Base-by-base conservation (phyloP, 2,113 vertebrate genomes). In the Emydura subglobosa region DNA sequence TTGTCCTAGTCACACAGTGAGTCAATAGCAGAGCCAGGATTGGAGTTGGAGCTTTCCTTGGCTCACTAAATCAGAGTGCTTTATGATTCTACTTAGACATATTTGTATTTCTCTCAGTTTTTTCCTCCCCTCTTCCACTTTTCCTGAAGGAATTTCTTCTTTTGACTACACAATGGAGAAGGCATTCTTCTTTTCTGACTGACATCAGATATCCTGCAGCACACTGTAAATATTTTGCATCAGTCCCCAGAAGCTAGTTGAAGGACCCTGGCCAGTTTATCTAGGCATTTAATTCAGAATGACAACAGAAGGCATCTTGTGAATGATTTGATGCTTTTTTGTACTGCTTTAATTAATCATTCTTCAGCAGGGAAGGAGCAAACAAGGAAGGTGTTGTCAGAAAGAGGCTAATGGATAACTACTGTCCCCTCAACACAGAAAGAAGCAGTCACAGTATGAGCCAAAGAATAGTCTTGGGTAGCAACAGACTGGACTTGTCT, bases 211-310 rank as follows among this genome's bases (percentile, higher is more conserved):
- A 65, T n/a, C 61, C 50, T 87, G 55, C 44, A 72, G 57, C 6
- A 82, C 50, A 47, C 10, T 16, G 47, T 72, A 72, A 72, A 29
- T 51, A 47, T 42, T 68, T 54, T 88, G 78, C 79, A 88, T 13
- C 39, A 42, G n/a, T 68, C 47, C 12, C 27, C 57, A 54, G 65
- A 87, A 96, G 81, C 6, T 42, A 51, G 49, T 59, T 68, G 61
- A 54, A 93, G 74, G 12, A 9, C 4, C 61, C 89, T 74, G 76
- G 51, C 47, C 61, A 42, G 92, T 16, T 22, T 72, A 93, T 25
- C 22, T 51, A 65, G 87, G 39, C 83, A 78, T 93, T 94, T 85
- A 85, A 88, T 83, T 93, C 34, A 51, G 91, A 90, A 95, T 79
- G 21, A 59, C 61, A 85, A 85, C 44, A 83, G 72, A 42, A 90